Base-by-base conservation (phyloP, 2,888 invertebrate species). In the Macrophya annulata region DNA sequence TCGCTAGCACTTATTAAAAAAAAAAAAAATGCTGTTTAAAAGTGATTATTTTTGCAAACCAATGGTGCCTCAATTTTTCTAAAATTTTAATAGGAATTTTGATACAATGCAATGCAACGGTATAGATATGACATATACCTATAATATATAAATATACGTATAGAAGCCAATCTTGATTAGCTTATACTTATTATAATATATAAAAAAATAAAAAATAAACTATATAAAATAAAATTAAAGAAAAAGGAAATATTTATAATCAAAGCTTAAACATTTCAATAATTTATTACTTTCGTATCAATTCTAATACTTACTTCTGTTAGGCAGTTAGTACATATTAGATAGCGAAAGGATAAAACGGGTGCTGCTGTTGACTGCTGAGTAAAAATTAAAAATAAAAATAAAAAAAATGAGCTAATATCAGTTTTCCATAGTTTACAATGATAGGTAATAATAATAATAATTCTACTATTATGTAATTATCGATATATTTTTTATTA, bases 11-110 rank as follows among this genome's bases (percentile, higher is more conserved):
- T 2, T 62, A 25, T 31, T 17, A 12, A 37, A 4, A 15, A 10
- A 65, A 12, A 37, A 4, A 15, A 10, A 65, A 72, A 43, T 12
- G 55, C 9, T 62, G 85, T 71, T 72, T 17, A 25, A 15, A n/a
- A 31, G 37, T 68, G 17, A 25, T 82, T 81, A 81, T 85, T 48
- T 71, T 55, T 45, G 76, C 21, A 89, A 87, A 89, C 88, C 87
- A 86, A 89, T 88, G 90, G 90, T 91, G 90, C 90, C 89, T 89
- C 88, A 88, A 89, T 88, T 86, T 86, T 87, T 37, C n/a, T 37
- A 40, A 74, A 3, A 40, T 74, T 74, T 74, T 74, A 40, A 71
- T 71, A 71, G 71, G 71, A 71, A 31, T 40, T 71, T 71, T 71
- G 25, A 62, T 62, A 62, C 12, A 74, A 74, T 40, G 45, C 72